Evolutionary conservation across 2,888 invertebrate genomes (phyloP), one percentile per base, ranked within the genome.

Genomic region (Disparrhopalites patrizii): DNA sequence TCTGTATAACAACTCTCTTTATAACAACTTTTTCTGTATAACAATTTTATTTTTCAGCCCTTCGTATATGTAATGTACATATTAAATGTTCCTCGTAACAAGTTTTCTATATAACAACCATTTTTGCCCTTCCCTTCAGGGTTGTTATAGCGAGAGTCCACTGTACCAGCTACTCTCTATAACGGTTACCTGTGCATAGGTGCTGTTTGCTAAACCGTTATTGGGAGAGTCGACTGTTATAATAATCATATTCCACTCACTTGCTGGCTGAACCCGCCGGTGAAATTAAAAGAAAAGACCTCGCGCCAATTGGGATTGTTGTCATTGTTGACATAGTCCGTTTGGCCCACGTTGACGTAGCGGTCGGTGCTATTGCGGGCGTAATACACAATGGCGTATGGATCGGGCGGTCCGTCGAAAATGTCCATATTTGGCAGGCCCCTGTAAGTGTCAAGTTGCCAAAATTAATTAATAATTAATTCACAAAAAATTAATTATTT

Each of bases 281-380:
- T 20, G 1, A 27, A 20, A 31, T 30, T 15, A 13, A 64, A 47
- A 30, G 55, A 20, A 27, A 68, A 65, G 0, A 65, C 52, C 15
- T 64, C 65, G 1, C 23, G n/a, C 68, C 68, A 68, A 15, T 65
- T 62, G 1, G 68, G 68, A 38, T 68, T 68, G 8, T 61, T 47
- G 27, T 58, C 52, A 28, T 67, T 38, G 33, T 47, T 50, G 5
- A 56, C 23, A 13, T 31, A 55, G 7, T 7, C 15, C 13, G 64
- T 64, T 15, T 64, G 27, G 7, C 50, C 56, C 5, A 56, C n/a
- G 47, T 23, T 13, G 10, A 27, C 8, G 25, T n/a, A 47, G 10
- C 23, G 23, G 7, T 56, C 56, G 13, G 47, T 43, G 25, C 18
- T 25, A 7, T 18, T 47, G 1, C 38, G 33, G 13, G 64, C 64